A percentile compares a stretch with the other conserved stretches of the same genome.
phyloP scores from a whole-genome alignment of 1,140 invertebrate species.

The Pentalonia nigronervosa region DNA sequence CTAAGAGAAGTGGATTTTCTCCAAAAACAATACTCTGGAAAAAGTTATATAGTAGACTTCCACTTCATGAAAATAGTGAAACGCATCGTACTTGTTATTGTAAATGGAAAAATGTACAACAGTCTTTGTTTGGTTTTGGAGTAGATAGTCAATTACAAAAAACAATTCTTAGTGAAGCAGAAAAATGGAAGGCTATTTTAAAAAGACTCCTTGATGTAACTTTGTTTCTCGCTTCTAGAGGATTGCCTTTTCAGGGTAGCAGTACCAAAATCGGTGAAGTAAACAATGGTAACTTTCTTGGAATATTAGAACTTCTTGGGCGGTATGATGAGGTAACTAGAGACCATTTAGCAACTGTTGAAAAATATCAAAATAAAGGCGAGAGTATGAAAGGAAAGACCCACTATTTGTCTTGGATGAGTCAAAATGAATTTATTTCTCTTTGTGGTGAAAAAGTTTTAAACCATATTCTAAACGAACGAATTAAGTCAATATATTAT shows the following conservation, averaged over 20 bases:
- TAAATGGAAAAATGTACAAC: constrained; percentile 29
- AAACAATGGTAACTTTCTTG: constrained; percentile 61
- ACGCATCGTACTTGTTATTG: constrained; percentile 26
- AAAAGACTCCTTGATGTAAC: constrained; percentile 59
- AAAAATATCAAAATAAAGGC: background rate
- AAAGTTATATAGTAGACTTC: constrained; percentile 31
- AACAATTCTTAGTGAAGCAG: constrained; percentile 58
- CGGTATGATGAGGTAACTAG: constrained; percentile 61
- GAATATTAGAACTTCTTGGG: constrained; percentile 60
- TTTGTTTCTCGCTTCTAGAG: constrained; percentile 58
- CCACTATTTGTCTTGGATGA: constrained; percentile 61
- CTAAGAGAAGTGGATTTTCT: constrained; percentile 29
- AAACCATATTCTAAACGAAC: constrained; percentile 52
- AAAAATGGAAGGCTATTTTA: constrained; percentile 59
- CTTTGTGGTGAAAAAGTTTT: constrained; percentile 59
- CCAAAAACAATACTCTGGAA: constrained; percentile 19
- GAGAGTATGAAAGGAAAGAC: constrained; percentile 48
- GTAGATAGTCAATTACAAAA: constrained; percentile 36
- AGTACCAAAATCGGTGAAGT: constrained; percentile 59
- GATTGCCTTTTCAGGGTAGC: constrained; percentile 61
- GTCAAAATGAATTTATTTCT: constrained; percentile 61
- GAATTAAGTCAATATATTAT: constrained; percentile 61
- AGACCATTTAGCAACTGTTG: constrained; percentile 59
- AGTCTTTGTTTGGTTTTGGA: background rate
- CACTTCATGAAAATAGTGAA: constrained; percentile 16